phyloP scores from a whole-genome alignment of 2,888 invertebrate genomes.

The Euclidia mi region DNA sequence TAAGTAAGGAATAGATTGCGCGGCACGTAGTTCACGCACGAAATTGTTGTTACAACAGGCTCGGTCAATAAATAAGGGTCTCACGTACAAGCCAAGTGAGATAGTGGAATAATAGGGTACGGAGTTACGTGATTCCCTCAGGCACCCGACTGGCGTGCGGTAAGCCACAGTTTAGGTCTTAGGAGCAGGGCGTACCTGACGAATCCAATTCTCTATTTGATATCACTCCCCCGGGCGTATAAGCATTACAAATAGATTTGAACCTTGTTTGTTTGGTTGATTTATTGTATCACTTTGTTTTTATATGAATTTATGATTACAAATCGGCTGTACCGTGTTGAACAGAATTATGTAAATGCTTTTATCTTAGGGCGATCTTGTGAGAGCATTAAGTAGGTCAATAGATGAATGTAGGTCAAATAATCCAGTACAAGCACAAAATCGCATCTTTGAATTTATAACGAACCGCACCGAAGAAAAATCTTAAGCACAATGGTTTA shows the following conservation, averaged over 20 bases:
- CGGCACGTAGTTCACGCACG: constrained; percentile 63
- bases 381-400: not conserved
- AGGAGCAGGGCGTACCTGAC: constrained; percentile 58
- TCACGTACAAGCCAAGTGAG: constrained; percentile 70
- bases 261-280: constrained; percentile 33
- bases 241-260: constrained; percentile 59
- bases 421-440: constrained; percentile 27
- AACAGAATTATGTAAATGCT: too few relatives aligned
- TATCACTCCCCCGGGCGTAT: constrained; percentile 55
- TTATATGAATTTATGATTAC: not conserved
- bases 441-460: constrained; percentile 60
- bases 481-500: constrained; percentile 72
- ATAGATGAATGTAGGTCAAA: constrained; percentile 30
- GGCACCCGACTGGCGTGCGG: constrained; percentile 69
- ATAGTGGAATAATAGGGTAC: constrained; percentile 77
- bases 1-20: constrained; percentile 58
- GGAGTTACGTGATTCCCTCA: constrained; percentile 66
- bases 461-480: constrained; percentile 64
- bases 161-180: constrained; percentile 70
- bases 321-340: too few relatives aligned
- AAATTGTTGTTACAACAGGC: constrained; percentile 66
- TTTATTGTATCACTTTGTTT: constrained; percentile 31
- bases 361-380: not conserved
- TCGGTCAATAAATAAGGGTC: constrained; percentile 74
- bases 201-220: constrained; percentile 65